phyloP scores from a whole-genome alignment of 2,113 vertebrate species.

The Alethe diademata region DNA sequence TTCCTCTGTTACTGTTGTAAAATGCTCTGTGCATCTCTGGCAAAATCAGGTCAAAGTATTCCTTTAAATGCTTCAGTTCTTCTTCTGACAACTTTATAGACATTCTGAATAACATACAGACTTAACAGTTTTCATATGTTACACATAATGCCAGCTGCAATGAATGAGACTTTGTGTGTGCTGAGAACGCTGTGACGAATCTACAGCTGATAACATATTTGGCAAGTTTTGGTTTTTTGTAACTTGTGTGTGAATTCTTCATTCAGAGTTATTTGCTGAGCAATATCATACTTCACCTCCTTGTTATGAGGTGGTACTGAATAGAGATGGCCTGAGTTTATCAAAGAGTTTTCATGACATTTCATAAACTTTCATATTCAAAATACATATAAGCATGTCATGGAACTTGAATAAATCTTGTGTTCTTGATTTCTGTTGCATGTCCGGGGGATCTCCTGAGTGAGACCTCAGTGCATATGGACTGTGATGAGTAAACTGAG shows the following conservation, averaged over 20 bases:
- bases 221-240: background rate
- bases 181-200: background rate
- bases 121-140: background rate
- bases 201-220: background rate
- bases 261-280: background rate
- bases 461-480: background rate
- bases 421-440: background rate
- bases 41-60: background rate
- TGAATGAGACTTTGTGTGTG: background rate
- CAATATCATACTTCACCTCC: background rate
- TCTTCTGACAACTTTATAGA: background rate
- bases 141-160: background rate
- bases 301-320: background rate
- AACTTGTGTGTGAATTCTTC: background rate
- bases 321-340: background rate
- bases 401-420: background rate
- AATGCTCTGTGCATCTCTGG: background rate
- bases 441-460: background rate
- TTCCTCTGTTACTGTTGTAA: background rate
- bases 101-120: background rate
- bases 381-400: background rate
- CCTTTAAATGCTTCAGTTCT: background rate
- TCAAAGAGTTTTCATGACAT: background rate
- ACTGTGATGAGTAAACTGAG: background rate
- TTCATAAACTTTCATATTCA: background rate